Evolutionary conservation across 2,888 invertebrate species (phyloP).

Genomic region (Encarsia formosa): DNA sequence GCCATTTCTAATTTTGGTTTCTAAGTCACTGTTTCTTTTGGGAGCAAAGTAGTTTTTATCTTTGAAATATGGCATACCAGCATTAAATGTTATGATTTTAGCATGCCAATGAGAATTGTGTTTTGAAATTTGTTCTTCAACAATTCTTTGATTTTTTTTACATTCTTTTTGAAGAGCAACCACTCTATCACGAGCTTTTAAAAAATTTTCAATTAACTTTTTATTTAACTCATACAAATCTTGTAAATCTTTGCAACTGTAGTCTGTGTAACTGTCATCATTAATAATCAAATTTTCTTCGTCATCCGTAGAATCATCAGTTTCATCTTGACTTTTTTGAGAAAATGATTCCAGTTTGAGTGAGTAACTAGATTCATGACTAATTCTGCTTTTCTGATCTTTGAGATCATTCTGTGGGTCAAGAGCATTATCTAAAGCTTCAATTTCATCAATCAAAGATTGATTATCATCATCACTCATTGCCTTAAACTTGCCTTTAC

Average conservation of each 20-base stretch:
- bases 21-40: conserved; percentile 60
- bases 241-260: conserved; percentile 20
- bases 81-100: conserved; percentile 30
- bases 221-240: conserved; percentile 48
- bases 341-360: not conserved
- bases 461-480: conserved; percentile 39
- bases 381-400: too few species aligned
- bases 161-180: conserved; percentile 47
- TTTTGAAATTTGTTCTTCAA: conserved; percentile 29
- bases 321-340: not conserved
- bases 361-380: not conserved
- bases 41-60: conserved; percentile 57
- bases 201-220: conserved; percentile 47
- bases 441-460: conserved; percentile 39
- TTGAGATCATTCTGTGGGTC: conserved; percentile 5
- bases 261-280: conserved; percentile 2
- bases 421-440: conserved; percentile 37
- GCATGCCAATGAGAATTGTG: conserved; percentile 1
- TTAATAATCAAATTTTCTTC: not conserved
- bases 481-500: too few species aligned
- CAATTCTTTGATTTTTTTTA: conserved; percentile 36
- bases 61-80: conserved; percentile 67
- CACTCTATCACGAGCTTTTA: conserved; percentile 46
- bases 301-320: not conserved
- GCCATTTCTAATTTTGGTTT: conserved; percentile 46